These are phyloP conservation scores for Drosophila guanche DNA, from an alignment of 1,140 invertebrate genomes.

Conservation along the genomic window DNA sequence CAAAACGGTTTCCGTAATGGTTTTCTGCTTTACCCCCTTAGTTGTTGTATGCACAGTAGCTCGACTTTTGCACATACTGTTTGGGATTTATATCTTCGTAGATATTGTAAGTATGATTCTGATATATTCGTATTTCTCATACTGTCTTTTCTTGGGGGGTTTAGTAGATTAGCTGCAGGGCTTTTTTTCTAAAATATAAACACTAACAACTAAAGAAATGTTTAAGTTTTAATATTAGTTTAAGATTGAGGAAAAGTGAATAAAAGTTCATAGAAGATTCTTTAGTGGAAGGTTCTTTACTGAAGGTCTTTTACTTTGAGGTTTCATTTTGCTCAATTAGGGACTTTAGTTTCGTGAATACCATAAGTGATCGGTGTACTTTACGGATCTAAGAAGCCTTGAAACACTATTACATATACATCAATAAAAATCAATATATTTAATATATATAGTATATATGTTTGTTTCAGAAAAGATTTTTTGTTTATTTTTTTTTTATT, in stretches of 20 bases:
- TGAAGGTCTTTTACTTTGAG: conserved; percentile 62
- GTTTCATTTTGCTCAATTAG: conserved; percentile 41
- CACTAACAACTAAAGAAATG: conserved; percentile 31
- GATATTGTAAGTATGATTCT: conserved; percentile 21
- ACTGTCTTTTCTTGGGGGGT: conserved; percentile 16
- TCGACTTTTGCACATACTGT: conserved; percentile 37
- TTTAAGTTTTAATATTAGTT: conserved; percentile 9
- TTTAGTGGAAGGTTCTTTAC: conserved; percentile 75
- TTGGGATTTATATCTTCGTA: conserved; percentile 7
- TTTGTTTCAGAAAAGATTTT: conserved; percentile 48
- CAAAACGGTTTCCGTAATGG: conserved; percentile 31
- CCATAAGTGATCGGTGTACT: conserved; percentile 28
- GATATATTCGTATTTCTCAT: conserved; percentile 8
- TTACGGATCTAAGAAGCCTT: conserved; percentile 53
- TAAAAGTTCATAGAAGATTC: no score
- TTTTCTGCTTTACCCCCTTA: not conserved
- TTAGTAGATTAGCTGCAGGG: conserved; percentile 64
- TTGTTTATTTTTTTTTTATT: conserved; percentile 18
- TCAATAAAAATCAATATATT: conserved; percentile 48
- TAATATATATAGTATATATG: conserved; percentile 48
- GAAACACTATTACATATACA: conserved; percentile 68
- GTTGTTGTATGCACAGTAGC: conserved; percentile 58
- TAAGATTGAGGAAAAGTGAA: no score
- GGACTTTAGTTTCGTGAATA: conserved; percentile 57
- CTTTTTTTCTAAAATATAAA: conserved; percentile 42